These are phyloP conservation scores for Oryzias woworae DNA, from an alignment of 2,113 vertebrate species.

Conservation along the genomic window DNA sequence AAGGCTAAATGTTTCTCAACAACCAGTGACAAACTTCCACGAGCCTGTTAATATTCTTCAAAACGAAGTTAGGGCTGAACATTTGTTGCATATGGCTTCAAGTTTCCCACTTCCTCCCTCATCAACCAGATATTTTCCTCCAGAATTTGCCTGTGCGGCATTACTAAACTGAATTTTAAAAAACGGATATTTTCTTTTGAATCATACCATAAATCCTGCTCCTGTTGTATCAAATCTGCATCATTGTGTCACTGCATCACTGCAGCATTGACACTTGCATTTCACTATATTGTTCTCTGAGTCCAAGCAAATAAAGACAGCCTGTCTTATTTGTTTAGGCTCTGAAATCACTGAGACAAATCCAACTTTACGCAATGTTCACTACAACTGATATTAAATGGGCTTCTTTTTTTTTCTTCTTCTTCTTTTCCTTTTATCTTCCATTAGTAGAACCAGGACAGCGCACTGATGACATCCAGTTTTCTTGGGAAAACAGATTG, in stretches of 20 bases:
- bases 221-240: conserved; percentile 6
- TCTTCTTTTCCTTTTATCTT: conserved; percentile 22
- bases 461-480: conserved; percentile 45
- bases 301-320: conserved; percentile 40
- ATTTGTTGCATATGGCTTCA: too few relatives aligned
- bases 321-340: conserved; percentile 48
- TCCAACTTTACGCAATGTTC: conserved; percentile 47
- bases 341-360: conserved; percentile 58
- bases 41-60: too few relatives aligned
- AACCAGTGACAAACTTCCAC: too few relatives aligned
- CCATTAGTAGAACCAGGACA: conserved; percentile 34
- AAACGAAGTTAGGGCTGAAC: too few relatives aligned
- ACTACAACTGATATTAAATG: conserved; percentile 22
- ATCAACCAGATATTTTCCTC: too few relatives aligned
- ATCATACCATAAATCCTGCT: too few relatives aligned
- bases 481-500: conserved; percentile 41
- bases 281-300: conserved; percentile 35
- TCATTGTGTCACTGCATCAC: conserved; percentile 35
- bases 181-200: too few relatives aligned
- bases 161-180: too few relatives aligned
- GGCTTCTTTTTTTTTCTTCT: conserved; percentile 10
- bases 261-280: conserved; percentile 26
- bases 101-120: too few relatives aligned
- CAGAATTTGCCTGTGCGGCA: too few relatives aligned
- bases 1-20: too few relatives aligned